Evolutionary conservation across 1,140 invertebrate species (phyloP), one percentile per base, ranked within the genome.

Genomic region (Rhopalosiphum maidis): DNA sequence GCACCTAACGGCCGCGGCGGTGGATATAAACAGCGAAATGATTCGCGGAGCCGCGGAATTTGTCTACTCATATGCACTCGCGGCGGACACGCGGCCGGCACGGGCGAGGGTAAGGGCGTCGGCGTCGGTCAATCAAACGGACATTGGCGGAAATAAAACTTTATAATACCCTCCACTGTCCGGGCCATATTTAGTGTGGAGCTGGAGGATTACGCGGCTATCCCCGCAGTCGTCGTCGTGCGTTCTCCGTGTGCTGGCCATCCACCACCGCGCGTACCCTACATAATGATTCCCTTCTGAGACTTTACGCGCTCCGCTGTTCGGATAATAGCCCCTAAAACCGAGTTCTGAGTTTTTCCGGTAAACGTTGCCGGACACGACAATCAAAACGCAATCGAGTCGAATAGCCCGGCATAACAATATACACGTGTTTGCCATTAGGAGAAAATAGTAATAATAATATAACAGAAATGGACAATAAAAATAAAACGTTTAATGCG

Each of bases 121-220:
- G 25, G 37, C 15, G n/a, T 35, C 25, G 55, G 55, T 90, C 89
- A 90, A 90, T 90, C 89, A 90, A 90, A 68, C 0, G 25, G 15
- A 37, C 89, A 68, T 90, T 90, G 88, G 41, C 25, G 88, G 55
- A 55, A 90, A 60, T 60, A 90, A 41, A 60, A 60, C 88, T 55
- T 68, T 68, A 7, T 68, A 30, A 43, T 43, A 6, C 37, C n/a
- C 60, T 77, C 30, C 25, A 9, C 55, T 5, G 37, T 30, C 55
- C 25, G 0, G 11, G 15, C 6, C 48, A 11, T 35, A 89, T 41
- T 55, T 35, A 21, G 51, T 41, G 51, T 21, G 86, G 46, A 15
- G 15, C 30, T n/a, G 46, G 86, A 89, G 48, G 88, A 54, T 89
- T 89, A 89, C 48, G 21, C 23, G 22, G 8, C 18, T 86, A 30